phyloP scores from a whole-genome alignment of 37 sponge, comb jelly and placozoan genomes.

The Crambe crambe region DNA sequence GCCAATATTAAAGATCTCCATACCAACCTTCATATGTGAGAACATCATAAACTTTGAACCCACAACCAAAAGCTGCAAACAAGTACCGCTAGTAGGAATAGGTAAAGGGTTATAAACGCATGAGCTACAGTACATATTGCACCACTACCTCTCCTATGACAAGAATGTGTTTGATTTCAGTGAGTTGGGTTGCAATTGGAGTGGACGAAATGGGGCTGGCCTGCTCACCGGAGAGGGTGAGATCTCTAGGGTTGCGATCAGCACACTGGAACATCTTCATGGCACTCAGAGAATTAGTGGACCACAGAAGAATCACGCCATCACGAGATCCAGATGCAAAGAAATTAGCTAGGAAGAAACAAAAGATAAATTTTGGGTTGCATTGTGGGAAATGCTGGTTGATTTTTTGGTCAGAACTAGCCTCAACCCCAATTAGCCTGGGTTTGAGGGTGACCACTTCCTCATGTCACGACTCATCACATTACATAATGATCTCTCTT shows the following conservation, averaged over 20 bases:
- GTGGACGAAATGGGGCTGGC: no score
- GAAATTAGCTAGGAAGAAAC: slow-evolving; percentile 24
- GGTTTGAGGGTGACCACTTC: no score
- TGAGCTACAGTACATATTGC: no score
- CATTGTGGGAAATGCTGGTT: no score
- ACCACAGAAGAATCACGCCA: slow-evolving; percentile 65
- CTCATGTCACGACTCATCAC: no score
- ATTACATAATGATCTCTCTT: neutral
- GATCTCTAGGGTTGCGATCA: neutral
- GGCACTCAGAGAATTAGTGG: slow-evolving; percentile 57
- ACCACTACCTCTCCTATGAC: slow-evolving; percentile 59
- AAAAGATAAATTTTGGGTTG: no score
- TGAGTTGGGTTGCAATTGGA: neutral
- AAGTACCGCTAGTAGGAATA: slow-evolving; percentile 32
- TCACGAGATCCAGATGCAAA: slow-evolving; percentile 67
- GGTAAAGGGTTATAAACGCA: neutral
- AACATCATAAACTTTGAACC: slow-evolving; percentile 68
- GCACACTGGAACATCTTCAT: slow-evolving; percentile 60
- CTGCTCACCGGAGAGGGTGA: neutral
- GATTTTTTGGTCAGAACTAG: no score
- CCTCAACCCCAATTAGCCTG: no score
- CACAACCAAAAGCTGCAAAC: slow-evolving; percentile 53
- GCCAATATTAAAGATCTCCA: no score
- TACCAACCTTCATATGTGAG: slow-evolving; percentile 56
- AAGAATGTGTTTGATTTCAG: slow-evolving; percentile 36